phyloP scores from a whole-genome alignment of 2,797 vertebrate genomes.

The Sebastes oblongus region DNA sequence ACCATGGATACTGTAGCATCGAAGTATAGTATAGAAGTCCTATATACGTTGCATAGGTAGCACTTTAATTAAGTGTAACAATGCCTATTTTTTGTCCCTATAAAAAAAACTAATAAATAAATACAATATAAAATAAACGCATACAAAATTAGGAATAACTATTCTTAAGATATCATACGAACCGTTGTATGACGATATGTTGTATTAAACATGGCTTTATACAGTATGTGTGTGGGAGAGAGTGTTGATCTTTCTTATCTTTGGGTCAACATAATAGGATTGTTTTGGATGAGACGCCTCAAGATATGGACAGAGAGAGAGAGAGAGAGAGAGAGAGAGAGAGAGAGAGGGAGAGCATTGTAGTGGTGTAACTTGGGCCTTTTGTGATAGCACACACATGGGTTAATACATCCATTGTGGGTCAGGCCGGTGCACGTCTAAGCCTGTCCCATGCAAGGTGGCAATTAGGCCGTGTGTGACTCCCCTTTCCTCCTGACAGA shows the following conservation, averaged over 20 bases:
- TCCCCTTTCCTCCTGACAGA: conserved; percentile 35
- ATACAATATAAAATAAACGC: too few relatives aligned
- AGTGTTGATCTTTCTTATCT: conserved; percentile 29
- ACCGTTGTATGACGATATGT: too few relatives aligned
- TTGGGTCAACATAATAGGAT: conserved; percentile 46
- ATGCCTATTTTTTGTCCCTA: too few relatives aligned
- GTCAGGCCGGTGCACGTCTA: conserved; percentile 39
- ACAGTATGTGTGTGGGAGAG: background rate
- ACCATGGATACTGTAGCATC: too few relatives aligned
- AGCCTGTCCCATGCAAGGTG: conserved; percentile 62
- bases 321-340: conserved; percentile 15
- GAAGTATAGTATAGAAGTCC: too few relatives aligned
- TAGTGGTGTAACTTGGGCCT: conserved; percentile 60
- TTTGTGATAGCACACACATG: conserved; percentile 55
- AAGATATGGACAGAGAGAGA: conserved; percentile 24
- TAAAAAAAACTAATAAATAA: too few relatives aligned
- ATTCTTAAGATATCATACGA: too few relatives aligned
- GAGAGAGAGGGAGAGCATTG: conserved; percentile 42
- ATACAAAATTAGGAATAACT: too few relatives aligned
- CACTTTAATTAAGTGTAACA: too few relatives aligned
- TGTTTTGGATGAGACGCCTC: conserved; percentile 54
- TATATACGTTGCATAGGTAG: too few relatives aligned
- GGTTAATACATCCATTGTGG: conserved; percentile 71
- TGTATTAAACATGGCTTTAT: background rate
- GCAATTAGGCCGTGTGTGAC: conserved; percentile 66